Base-by-base conservation (phyloP, 2,797 vertebrate genomes). In the Lophotriccus pileatus region DNA sequence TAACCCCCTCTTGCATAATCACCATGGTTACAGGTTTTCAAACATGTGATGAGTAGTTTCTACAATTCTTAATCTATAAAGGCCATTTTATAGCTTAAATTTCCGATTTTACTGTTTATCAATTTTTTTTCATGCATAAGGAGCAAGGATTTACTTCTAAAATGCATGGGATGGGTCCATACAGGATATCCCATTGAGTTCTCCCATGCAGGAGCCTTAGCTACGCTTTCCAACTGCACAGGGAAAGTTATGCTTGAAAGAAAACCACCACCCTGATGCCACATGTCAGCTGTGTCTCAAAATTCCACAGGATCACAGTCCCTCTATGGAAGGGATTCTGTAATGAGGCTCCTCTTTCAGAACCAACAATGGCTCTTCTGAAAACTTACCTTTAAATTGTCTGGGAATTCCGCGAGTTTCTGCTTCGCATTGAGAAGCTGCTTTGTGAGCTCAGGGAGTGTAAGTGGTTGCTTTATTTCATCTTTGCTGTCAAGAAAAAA, bases 311-410 rank as follows among this genome's bases (percentile, higher is more conserved):
- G 24, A n/a, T 62, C 58, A 64, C 58, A 56, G 34, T 37, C 76
- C 53, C 47, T 62, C 15, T 15, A 18, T 7, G 9, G 67, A 76
- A 69, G 22, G 17, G 55, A 24, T 50, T 69, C 58, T 74, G 2
- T 18, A 24, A 18, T 34, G 24, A 52, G 13, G 32, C n/a, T 63
- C 39, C 76, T 37, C 50, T 90, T 60, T 64, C 53, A 87, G 19
- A 92, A 56, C 30, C 11, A 39, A 39, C 36, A 43, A 1, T 28
- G 13, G 17, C 30, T 46, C 12, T 64, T 70, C 56, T 43, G 70
- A 77, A 87, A 66, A 74, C 97, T 97, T 97, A 99, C 99, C 98
- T 99, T 99, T 73, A 99, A 22, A 14, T 95, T 96, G n/a, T 98
- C 97, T 5, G 99, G 98, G 90, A 99, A 97, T 53, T 98, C 97